phyloP scores from a whole-genome alignment of 1,140 invertebrate species.

The Lordiphosa stackelbergi region DNA sequence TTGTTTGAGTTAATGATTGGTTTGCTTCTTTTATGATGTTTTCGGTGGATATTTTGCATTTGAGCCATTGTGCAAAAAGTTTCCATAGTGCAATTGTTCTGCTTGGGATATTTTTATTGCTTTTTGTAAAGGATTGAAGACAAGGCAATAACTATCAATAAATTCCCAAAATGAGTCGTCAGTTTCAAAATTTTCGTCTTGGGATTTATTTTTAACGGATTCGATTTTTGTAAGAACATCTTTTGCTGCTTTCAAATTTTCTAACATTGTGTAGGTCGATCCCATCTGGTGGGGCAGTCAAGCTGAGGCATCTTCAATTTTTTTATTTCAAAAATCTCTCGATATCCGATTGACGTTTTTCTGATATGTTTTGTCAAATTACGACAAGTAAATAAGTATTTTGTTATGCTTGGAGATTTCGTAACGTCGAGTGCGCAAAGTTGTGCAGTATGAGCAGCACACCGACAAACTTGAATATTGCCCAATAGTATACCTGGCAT shows the following conservation, averaged over 20 bases:
- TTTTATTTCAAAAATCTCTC: slow-evolving; percentile 14
- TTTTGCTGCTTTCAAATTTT: slow-evolving; percentile 13
- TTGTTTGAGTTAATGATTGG: too few relatives aligned
- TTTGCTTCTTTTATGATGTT: too few relatives aligned
- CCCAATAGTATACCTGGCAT: too few relatives aligned
- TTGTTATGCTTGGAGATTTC: background rate
- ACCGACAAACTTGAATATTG: background rate
- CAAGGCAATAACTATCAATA: too few relatives aligned
- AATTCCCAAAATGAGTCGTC: background rate
- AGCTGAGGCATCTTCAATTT: slow-evolving; percentile 25
- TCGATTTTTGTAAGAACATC: slow-evolving; percentile 10
- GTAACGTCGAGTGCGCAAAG: slow-evolving; percentile 8
- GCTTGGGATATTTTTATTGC: too few relatives aligned
- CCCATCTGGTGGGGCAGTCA: slow-evolving; percentile 3
- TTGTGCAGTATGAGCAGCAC: slow-evolving; percentile 11
- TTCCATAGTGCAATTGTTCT: too few relatives aligned
- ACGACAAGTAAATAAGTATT: slow-evolving; percentile 13
- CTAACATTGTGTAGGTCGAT: slow-evolving; percentile 27
- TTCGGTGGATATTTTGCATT: slow-evolving; percentile 1
- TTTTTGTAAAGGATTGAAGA: too few relatives aligned
- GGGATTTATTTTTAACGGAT: slow-evolving; percentile 22
- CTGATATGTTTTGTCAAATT: slow-evolving; percentile 22
- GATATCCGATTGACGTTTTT: slow-evolving; percentile 19
- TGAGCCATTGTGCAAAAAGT: background rate
- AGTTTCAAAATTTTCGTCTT: slow-evolving; percentile 11